Evolutionary conservation across 2,888 invertebrate species (phyloP), one percentile per base, ranked within the genome.

Genomic region (Melanotus villosus): DNA sequence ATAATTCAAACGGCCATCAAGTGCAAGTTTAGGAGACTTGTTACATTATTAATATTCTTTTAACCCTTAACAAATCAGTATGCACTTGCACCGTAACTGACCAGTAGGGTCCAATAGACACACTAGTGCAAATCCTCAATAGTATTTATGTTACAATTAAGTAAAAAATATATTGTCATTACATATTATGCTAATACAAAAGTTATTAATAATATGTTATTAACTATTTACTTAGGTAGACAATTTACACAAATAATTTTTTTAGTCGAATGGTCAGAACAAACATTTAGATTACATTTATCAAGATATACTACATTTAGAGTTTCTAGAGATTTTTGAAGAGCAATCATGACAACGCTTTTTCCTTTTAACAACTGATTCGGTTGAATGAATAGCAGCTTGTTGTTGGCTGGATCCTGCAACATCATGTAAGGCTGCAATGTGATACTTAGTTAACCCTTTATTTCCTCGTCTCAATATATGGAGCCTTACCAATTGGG

Each of bases 221-320:
- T n/a, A n/a, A n/a, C n/a, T n/a, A 21, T 47, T 19, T 21, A 21
- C 14, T 47, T 47, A 47, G 19, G 12, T n/a, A 23, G 21, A 21
- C 47, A 47, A 7, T 47, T 47, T 21, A 54, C 14, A 30, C 30
- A 54, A 54, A 54, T 32, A 9, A 54, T 54, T 30, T 30, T 50
- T 18, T 54, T 34, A 34, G 32, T 30, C 12, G 54, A 54, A 32
- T 54, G 23, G 7, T 32, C 54, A 14, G 32, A 54, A 47, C 26
- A 47, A 1, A 21, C 23, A 54, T 26, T 32, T 32, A 32, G 18
- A 4, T 54, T 30, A 54, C 32, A 54, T 30, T 32, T 6, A 54
- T 50, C 50, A n/a, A 5, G 23, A 12, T n/a, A 50, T 23, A n/a
- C n/a, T n/a, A n/a, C 23, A 23, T n/a, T 26, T 50, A 21, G 23